Evolutionary conservation across 2,797 vertebrate species (phyloP), one percentile per base, ranked within the genome.

Genomic region (Trichosurus vulpecula): DNA sequence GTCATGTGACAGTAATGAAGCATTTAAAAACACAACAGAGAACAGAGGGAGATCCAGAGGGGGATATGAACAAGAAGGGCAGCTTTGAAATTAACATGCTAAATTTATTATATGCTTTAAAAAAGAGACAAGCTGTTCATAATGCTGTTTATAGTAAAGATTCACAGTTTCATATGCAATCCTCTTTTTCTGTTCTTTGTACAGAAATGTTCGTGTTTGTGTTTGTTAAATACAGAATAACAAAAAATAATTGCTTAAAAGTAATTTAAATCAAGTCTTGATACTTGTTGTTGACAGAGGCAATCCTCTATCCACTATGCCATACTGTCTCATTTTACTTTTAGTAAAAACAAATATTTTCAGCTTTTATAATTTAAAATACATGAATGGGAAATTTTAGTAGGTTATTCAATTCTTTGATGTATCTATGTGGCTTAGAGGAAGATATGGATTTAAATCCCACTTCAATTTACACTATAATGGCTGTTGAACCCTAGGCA

Each of bases 151-250:
- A 87, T 87, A 87, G 74, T 87, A 47, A 87, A 87, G 41, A 87
- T 87, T 87, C 74, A 81, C 74, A 87, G 74, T 87, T 87, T 87
- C 74, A 87, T 47, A 87, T 87, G 74, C 74, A 87, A 87, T 87
- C 74, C 74, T 87, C 41, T 87, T 87, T 51, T 87, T 87, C 74
- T 87, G 74, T 87, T 87, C 74, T 87, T 87, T 87, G 22, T 87
- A 87, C 74, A 87, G 41, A 87, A 87, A 51, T 87, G 74, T 51
- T 87, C 74, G 11, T 87, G 22, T 31, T 87, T 51, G 74, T 74
- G 61, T 87, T 87, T 87, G 74, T 87, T 47, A 87, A 87, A 47
- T 87, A 87, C 41, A 87, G 74, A 87, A 51, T 87, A 87, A 47
- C 74, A 81, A 51, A 87, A 87, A 87, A 29, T 87, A 87, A 87